Conservation (phyloP, 2,797 vertebrate genomes). For the Macrochelys suwanniensis region DNA sequence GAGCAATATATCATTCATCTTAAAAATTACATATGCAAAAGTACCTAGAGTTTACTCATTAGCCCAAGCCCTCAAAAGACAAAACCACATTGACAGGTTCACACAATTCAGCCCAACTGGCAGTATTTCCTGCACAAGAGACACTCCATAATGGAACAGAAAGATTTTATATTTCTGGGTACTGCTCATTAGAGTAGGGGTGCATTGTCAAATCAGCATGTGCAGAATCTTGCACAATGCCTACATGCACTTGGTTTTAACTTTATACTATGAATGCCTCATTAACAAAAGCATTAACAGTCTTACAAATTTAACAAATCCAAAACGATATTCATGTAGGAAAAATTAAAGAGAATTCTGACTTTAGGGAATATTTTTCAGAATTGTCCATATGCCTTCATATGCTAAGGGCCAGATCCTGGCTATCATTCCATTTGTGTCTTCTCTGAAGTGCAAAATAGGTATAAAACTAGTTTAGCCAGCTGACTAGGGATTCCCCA, state of each 20-base stretch:
- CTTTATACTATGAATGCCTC: background rate
- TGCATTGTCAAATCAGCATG: background rate
- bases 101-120: background rate
- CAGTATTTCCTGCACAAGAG: background rate
- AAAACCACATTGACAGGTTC: background rate
- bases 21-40: background rate
- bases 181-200: background rate
- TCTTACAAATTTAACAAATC: background rate
- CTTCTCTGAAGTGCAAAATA: background rate
- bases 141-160: background rate
- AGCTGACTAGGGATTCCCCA: background rate
- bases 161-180: background rate
- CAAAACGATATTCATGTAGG: background rate
- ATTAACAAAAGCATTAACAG: background rate
- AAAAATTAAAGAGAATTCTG: background rate
- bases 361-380: background rate
- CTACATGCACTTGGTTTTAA: background rate
- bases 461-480: background rate
- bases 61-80: constrained; percentile 5
- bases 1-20: background rate
- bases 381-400: background rate
- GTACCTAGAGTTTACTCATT: background rate
- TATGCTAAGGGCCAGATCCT: background rate
- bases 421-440: background rate
- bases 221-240: background rate